phyloP scores from a whole-genome alignment of 2,888 invertebrate genomes.

The Tupiocoris notatus region DNA sequence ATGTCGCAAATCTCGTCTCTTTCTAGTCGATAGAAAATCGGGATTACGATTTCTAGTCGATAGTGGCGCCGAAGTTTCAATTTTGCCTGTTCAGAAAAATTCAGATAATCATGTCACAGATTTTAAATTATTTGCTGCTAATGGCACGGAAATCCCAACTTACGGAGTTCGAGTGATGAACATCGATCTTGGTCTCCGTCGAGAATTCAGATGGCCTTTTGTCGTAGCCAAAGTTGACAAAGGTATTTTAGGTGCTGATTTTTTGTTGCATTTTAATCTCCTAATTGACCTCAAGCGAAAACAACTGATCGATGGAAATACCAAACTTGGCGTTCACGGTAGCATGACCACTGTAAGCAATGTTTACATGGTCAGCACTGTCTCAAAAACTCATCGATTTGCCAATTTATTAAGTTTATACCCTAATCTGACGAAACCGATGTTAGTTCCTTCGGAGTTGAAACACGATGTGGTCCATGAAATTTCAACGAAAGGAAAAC shows the following conservation, averaged over 20 bases:
- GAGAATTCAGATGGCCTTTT: conserved; percentile 40
- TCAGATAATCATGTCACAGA: conserved; percentile 1
- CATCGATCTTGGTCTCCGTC: conserved; percentile 45
- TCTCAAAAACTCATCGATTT: conserved; percentile 11
- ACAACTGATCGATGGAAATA: conserved; percentile 7
- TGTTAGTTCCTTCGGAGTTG: too few species aligned
- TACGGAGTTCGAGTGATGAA: conserved; percentile 41
- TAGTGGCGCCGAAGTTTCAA: conserved; percentile 43
- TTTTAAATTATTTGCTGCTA: conserved; percentile 48
- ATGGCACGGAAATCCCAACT: conserved; percentile 46
- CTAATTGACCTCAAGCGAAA: conserved; percentile 15
- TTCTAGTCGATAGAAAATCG: neutral
- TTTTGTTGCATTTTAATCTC: conserved; percentile 18
- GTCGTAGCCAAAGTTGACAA: neutral
- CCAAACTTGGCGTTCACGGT: conserved; percentile 14
- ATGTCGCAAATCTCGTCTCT: neutral
- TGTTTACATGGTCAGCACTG: conserved; percentile 1
- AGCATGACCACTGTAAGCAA: too few species aligned
- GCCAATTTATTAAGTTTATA: neutral
- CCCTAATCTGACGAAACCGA: neutral
- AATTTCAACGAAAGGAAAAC: conserved; percentile 51
- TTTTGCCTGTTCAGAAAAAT: conserved; percentile 23
- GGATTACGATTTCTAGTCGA: conserved; percentile 26
- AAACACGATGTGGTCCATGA: conserved; percentile 43
- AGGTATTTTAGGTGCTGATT: conserved; percentile 48